Base-by-base conservation (phyloP, 2,888 invertebrate species). In the Ellobium chinense region DNA sequence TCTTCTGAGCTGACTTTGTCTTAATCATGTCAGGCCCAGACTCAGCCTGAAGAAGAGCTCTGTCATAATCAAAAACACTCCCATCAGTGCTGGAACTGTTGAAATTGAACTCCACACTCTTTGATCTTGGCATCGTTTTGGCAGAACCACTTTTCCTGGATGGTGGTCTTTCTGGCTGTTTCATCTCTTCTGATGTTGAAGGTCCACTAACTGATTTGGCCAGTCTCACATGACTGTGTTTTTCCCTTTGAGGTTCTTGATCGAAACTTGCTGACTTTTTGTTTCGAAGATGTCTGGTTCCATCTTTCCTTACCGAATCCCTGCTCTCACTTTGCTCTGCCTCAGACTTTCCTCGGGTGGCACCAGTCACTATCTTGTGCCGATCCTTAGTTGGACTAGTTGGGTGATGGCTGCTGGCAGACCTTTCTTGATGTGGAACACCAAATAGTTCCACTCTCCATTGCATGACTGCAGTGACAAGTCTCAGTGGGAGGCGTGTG, bases 381-480 rank as follows among this genome's bases (percentile, higher is more conserved):
- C 31, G 21, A 27, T 63, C 46, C 27, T 34, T 75, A 27, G 27
- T 7, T 24, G 65, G 31, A n/a, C 0, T 31, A 12, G n/a, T 4
- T 34, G 36, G 2, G 21, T 46, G 54, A 24, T 36, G 54, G 36
- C 5, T 66, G 5, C 29, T 27, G 14, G 46, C 21, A 34, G 24
- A 1, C 27, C 18, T 66, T 14, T 78, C 65, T 18, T 69, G 69
- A 34, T 31, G 68, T 3, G 60, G 27, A 31, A 31, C 18, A 2
- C 72, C 75, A 34, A 75, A 46, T 21, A 81, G 60, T 62, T 85
- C 85, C 18, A 73, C 68, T 70, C 77, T 80, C 85, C 85, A 85
- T 31, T 21, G 18, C 56, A 84, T 66, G 12, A 83, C 77, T 14
- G 85, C 82, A 18, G 63, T 65, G 34, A 85, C 56, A 31, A 85